Percentiles rank a stretch among this genome's conserved stretches.
Evolutionary conservation across 2,113 vertebrate genomes (phyloP).

Genomic region (Otolemur garnettii): DNA sequence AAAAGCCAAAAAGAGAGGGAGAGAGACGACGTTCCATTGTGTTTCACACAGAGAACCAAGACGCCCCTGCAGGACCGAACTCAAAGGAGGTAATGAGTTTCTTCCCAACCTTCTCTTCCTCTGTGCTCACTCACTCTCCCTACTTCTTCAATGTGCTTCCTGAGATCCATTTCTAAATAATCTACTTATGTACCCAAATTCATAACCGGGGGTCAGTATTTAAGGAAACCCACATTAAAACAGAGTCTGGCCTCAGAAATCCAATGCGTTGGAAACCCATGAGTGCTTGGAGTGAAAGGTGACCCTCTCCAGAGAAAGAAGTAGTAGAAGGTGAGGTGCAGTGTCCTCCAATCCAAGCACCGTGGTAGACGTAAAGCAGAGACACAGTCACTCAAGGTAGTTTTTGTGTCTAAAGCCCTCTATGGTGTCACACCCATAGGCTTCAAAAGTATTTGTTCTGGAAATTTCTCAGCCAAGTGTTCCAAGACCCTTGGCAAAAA

Average conservation of each 20-base stretch:
- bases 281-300: not conserved
- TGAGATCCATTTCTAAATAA: not conserved
- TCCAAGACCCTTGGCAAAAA: constrained; percentile 44
- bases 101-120: not conserved
- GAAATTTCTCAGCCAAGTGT: constrained; percentile 42
- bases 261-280: not conserved
- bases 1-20: too few species aligned
- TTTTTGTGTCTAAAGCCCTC: constrained; percentile 31
- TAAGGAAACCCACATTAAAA: not conserved
- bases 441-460: constrained; percentile 60
- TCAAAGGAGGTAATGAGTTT: not conserved
- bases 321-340: fast-evolving
- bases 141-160: not conserved
- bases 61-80: not conserved
- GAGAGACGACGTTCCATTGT: not conserved
- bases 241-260: constrained; percentile 4
- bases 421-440: not conserved
- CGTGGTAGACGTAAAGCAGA: not conserved
- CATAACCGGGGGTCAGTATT: not conserved
- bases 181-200: not conserved
- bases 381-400: not conserved
- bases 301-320: not conserved
- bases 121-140: not conserved
- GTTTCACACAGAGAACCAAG: not conserved
- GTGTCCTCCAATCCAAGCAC: constrained; percentile 38